Evolutionary conservation across 2,888 invertebrate genomes (phyloP), one percentile per base, ranked within the genome.

Genomic region (Dynastes tityus): DNA sequence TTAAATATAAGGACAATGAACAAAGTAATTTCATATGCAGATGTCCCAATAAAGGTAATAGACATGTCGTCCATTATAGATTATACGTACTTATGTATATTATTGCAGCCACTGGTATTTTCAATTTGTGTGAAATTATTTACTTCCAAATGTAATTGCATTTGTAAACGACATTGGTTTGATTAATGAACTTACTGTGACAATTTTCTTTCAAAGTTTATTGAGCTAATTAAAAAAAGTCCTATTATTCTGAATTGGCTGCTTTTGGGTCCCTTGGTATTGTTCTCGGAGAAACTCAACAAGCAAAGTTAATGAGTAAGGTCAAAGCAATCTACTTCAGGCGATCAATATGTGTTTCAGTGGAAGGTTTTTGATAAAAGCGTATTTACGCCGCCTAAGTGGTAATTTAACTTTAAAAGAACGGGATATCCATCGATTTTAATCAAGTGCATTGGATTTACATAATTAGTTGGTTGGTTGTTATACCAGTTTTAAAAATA

Each of bases 291-390:
- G 78, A 82, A 79, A 80, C 80, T 81, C 80, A 81, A 81, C 80
- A 80, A 81, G 81, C 53, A 80, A 81, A 79, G 79, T 82, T 82
- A 82, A 82, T 82, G 81, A 82, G 82, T 78, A 80, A 77, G 78
- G 78, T 79, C 78, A 76, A 76, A 76, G 79, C 74, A 81, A 81
- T 80, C 80, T 81, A 80, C 78, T 77, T 76, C 55, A n/a, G 13
- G 67, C 79, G 80, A 81, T 81, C 81, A 64, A 81, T 81, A 80
- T 78, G 80, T 81, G 81, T 77, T 80, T 77, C 75, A 79, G 77
- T 79, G 70, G 80, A 64, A 70, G 73, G 75, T 80, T 82, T 80
- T 80, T 79, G 76, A 80, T 81, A 81, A 81, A 81, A 79, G 81
- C 75, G 79, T 79, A 75, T 80, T 82, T 80, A 81, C 80, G 61